Percentiles rank a stretch among this genome's conserved stretches.
Evolutionary conservation across 2,113 vertebrate genomes (phyloP).

Genomic region (Macrotus californicus): DNA sequence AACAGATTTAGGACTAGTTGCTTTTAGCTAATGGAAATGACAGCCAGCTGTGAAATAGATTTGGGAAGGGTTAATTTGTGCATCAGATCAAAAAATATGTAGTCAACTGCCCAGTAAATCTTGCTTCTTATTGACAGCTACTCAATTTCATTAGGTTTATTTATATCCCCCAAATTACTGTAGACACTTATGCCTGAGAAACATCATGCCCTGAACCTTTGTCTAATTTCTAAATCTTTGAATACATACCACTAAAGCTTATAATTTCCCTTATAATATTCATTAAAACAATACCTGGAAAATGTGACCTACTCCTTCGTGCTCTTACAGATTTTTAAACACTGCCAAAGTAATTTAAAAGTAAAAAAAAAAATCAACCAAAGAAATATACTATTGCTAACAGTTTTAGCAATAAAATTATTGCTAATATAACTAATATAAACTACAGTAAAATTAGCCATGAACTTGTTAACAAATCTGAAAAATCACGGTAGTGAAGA

Average conservation of each 20-base stretch:
- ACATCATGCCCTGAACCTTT: neutral
- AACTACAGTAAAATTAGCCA: conserved; percentile 11
- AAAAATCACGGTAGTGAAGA: neutral
- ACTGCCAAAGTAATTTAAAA: neutral
- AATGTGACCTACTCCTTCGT: neutral
- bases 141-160: conserved; percentile 18
- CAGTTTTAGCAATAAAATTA: neutral
- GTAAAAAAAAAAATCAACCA: neutral
- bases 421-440: neutral
- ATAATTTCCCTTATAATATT: neutral
- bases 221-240: neutral
- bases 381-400: neutral
- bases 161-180: neutral
- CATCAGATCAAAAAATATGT: conserved; percentile 30
- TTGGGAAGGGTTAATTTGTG: neutral
- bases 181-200: neutral
- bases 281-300: conserved; percentile 26
- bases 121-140: conserved; percentile 2
- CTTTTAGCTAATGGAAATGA: conserved; percentile 51
- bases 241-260: neutral
- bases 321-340: neutral
- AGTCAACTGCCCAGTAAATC: conserved; percentile 44
- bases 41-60: conserved; percentile 46
- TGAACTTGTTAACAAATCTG: neutral
- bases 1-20: conserved; percentile 1